Evolutionary conservation across 2,797 vertebrate genomes (phyloP).

Genomic region (Myotis myotis): DNA sequence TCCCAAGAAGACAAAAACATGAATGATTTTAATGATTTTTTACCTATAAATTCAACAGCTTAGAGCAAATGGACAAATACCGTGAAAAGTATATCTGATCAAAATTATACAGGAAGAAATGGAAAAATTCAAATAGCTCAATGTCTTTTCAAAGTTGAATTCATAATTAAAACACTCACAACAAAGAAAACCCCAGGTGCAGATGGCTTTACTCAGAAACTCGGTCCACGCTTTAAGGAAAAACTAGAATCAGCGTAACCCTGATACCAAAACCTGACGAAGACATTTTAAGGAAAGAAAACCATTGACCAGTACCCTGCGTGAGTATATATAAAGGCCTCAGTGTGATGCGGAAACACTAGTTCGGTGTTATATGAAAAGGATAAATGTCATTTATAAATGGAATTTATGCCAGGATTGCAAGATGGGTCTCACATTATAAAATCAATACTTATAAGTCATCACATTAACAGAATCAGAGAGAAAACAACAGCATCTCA

Average conservation of each 20-base stretch:
- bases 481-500: neutral
- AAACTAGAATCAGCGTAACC: neutral
- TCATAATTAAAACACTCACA: conserved; percentile 44
- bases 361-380: neutral
- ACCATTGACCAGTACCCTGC: neutral
- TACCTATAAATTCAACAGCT: conserved; percentile 37
- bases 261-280: neutral
- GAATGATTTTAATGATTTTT: conserved; percentile 21
- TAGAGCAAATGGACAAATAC: conserved; percentile 21
- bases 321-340: neutral
- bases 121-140: conserved; percentile 21
- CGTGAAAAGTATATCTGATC: conserved; percentile 22
- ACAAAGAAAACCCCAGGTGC: neutral
- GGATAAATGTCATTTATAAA: neutral
- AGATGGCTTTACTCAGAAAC: neutral
- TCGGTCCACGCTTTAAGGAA: neutral
- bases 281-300: conserved; percentile 11
- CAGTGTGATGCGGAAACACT: neutral
- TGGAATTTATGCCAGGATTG: neutral
- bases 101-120: conserved; percentile 35
- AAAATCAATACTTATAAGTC: conserved; percentile 2
- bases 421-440: neutral
- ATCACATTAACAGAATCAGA: conserved; percentile 13
- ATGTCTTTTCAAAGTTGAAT: conserved; percentile 42
- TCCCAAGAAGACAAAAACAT: conserved; percentile 34